These are phyloP conservation scores for Dryocosmus kuriphilus DNA, from an alignment of 2,888 invertebrate genomes.

Conservation along the genomic window DNA sequence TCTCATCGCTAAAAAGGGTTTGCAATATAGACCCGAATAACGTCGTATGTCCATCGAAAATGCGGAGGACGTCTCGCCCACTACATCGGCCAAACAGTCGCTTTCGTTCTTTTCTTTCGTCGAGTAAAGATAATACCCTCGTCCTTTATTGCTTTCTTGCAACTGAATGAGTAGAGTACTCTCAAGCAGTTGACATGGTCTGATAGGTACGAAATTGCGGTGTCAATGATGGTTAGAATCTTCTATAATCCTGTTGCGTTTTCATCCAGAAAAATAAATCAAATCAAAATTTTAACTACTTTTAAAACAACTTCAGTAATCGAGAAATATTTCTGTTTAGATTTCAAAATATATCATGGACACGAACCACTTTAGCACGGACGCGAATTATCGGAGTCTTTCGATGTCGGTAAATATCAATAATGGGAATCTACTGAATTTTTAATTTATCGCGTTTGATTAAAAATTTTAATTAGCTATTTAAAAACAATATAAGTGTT, in stretches of 20 bases:
- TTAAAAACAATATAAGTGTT: too few relatives aligned
- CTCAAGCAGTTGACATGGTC: slow-evolving; percentile 27
- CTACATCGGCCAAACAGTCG: slow-evolving; percentile 2
- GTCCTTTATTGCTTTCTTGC: slow-evolving; percentile 37
- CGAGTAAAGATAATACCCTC: slow-evolving; percentile 23
- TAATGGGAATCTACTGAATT: too few relatives aligned
- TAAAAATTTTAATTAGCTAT: too few relatives aligned
- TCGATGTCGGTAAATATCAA: too few relatives aligned
- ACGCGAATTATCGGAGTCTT: too few relatives aligned
- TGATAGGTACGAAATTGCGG: slow-evolving; percentile 15
- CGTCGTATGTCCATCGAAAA: slow-evolving; percentile 22
- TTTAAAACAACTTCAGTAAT: background rate
- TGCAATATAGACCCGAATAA: slow-evolving; percentile 18
- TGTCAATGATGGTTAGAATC: background rate
- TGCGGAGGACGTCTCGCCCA: slow-evolving; percentile 14
- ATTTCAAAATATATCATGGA: too few relatives aligned
- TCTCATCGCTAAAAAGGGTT: slow-evolving; percentile 18
- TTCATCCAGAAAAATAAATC: background rate
- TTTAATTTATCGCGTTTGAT: too few relatives aligned
- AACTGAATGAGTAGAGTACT: slow-evolving; percentile 20
- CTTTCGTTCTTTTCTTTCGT: background rate
- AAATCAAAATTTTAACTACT: background rate
- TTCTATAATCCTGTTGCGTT: background rate
- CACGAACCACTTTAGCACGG: too few relatives aligned
- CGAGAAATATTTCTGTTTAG: too few relatives aligned